A percentile compares a stretch with the other conserved stretches of the same genome.
phyloP scores from a whole-genome alignment of 2,888 invertebrate species.

The Spicauda simplicius region DNA sequence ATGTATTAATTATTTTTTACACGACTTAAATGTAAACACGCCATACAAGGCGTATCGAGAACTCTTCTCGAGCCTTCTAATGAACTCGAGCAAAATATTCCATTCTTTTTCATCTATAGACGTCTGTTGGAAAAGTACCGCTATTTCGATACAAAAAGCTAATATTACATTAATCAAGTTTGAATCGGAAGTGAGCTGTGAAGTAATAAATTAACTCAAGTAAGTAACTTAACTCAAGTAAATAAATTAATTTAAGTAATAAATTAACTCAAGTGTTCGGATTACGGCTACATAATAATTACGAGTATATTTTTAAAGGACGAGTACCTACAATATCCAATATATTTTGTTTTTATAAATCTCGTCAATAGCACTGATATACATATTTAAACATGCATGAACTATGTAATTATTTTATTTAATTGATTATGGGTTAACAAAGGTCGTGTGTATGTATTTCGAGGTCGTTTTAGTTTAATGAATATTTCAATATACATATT shows the following conservation, averaged over 20 bases:
- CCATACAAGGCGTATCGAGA: neutral
- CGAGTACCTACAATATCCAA: neutral
- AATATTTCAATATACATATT: too few relatives aligned
- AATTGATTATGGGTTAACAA: too few relatives aligned
- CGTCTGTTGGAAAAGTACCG: slow-evolving; percentile 19
- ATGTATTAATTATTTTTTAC: neutral
- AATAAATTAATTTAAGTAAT: slow-evolving; percentile 1
- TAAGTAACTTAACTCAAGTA: too few relatives aligned
- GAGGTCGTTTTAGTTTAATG: too few relatives aligned
- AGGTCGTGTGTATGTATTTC: too few relatives aligned
- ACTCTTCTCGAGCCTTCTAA: slow-evolving; percentile 4
- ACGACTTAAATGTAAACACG: slow-evolving; percentile 1
- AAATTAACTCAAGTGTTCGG: neutral
- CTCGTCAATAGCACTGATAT: neutral
- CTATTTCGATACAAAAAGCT: neutral
- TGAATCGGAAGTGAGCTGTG: neutral
- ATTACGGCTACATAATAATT: neutral
- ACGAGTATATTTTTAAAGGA: neutral
- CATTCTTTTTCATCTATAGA: neutral
- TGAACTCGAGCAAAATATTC: slow-evolving; percentile 13
- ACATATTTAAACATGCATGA: too few relatives aligned
- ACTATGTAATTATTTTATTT: too few relatives aligned
- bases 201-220: neutral
- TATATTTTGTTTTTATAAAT: neutral
- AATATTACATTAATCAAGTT: slow-evolving; percentile 8